Conservation (phyloP, 1,140 invertebrate genomes). For the Aphelinus certus region DNA sequence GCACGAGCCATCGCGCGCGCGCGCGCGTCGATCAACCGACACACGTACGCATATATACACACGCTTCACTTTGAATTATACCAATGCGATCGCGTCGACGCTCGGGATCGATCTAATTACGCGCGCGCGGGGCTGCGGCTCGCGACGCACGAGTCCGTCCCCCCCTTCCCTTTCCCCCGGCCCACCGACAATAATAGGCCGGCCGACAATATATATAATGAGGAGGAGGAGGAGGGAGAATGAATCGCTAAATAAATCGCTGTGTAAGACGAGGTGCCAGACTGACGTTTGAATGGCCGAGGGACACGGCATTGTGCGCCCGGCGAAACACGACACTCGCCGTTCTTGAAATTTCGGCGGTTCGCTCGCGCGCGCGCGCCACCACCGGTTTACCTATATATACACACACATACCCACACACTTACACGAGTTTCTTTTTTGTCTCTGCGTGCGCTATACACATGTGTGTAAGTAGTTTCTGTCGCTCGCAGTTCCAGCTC, state of each 20-base stretch:
- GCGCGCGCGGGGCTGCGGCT: conserved; percentile 12
- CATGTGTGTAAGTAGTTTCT: too few relatives aligned
- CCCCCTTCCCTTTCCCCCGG: too few relatives aligned
- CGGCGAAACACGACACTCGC: conserved; percentile 60
- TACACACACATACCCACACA: too few relatives aligned
- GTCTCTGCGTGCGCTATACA: too few relatives aligned
- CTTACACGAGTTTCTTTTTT: too few relatives aligned
- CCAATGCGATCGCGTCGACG: background rate
- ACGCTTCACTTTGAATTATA: too few relatives aligned
- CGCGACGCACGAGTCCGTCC: conserved; percentile 30
- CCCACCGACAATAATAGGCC: background rate
- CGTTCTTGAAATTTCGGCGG: conserved; percentile 59
- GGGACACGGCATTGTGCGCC: conserved; percentile 55
- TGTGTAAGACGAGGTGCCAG: conserved; percentile 61
- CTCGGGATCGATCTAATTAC: conserved; percentile 48
- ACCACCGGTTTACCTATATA: background rate
- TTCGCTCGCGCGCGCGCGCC: background rate
- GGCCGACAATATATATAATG: conserved; percentile 22
- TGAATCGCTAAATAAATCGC: conserved; percentile 51
- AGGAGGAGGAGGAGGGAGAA: background rate
- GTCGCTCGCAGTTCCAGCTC: too few relatives aligned
- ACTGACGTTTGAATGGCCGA: conserved; percentile 64
- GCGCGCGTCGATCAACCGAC: background rate
- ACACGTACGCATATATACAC: too few relatives aligned
- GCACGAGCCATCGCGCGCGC: background rate